Evolutionary conservation across 2,797 vertebrate genomes (phyloP).

Genomic region (Spheniscus humboldti): DNA sequence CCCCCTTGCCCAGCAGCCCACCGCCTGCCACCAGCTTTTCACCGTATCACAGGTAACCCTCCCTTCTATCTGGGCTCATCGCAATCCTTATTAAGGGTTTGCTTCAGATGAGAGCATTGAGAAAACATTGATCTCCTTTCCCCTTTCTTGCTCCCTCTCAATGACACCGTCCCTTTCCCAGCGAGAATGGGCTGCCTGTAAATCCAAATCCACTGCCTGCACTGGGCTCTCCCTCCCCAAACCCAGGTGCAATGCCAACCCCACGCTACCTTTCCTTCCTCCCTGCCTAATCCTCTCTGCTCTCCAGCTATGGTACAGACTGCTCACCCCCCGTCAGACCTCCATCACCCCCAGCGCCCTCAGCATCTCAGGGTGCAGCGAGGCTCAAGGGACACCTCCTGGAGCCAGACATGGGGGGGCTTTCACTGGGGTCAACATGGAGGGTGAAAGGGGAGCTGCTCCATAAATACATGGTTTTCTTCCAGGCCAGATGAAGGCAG

Average conservation of each 20-base stretch:
- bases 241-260: background rate
- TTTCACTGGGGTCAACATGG: accelerated
- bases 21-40: background rate
- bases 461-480: background rate
- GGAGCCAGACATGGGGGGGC: background rate
- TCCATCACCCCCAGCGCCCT: too few species aligned
- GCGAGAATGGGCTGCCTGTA: accelerated
- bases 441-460: background rate
- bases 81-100: conserved; percentile 62
- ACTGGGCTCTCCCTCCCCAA: background rate
- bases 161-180: conserved; percentile 9
- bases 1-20: background rate
- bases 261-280: background rate
- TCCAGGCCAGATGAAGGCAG: background rate
- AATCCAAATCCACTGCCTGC: background rate
- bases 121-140: conserved; percentile 59
- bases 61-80: conserved; percentile 6
- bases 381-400: accelerated
- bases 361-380: accelerated
- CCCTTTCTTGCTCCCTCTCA: conserved; percentile 35
- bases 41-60: background rate
- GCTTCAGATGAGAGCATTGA: conserved; percentile 51
- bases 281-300: background rate
- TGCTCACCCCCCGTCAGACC: accelerated
- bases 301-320: background rate